These are phyloP conservation scores for Heteromurus nitidus DNA, from an alignment of 2,888 invertebrate genomes.

Conservation along the genomic window DNA sequence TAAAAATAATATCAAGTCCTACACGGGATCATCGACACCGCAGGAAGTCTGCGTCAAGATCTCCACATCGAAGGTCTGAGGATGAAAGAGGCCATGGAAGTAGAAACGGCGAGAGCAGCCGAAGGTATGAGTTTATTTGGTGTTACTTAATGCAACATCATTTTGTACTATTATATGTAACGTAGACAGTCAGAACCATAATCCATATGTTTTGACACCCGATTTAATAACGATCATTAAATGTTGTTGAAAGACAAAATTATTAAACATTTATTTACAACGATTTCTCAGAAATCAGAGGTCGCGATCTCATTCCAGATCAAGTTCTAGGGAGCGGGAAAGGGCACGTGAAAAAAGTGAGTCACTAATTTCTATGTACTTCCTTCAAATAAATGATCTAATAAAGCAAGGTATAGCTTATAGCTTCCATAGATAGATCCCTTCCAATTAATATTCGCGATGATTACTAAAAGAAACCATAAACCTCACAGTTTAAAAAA, in stretches of 20 bases:
- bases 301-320: conserved; percentile 68
- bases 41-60: conserved; percentile 54
- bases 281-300: conserved; percentile 68
- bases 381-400: too few relatives aligned
- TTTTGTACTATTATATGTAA: not conserved
- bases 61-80: conserved; percentile 51
- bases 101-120: conserved; percentile 67
- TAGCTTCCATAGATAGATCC: too few relatives aligned
- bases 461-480: too few relatives aligned
- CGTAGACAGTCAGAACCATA: too few relatives aligned
- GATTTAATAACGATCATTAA: not conserved
- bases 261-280: conserved; percentile 50
- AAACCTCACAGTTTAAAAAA: too few relatives aligned
- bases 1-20: conserved; percentile 46
- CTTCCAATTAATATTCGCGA: too few relatives aligned
- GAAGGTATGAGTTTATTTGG: conserved; percentile 63
- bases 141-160: not conserved
- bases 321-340: conserved; percentile 74
- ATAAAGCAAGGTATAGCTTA: too few relatives aligned
- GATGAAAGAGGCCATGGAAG: conserved; percentile 72
- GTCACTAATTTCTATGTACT: too few relatives aligned
- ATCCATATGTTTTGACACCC: not conserved
- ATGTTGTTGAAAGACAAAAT: not conserved
- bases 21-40: conserved; percentile 46
- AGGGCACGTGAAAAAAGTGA: conserved; percentile 74